Evolutionary conservation across 2,888 invertebrate genomes (phyloP).

Genomic region (Lapara coniferarum): DNA sequence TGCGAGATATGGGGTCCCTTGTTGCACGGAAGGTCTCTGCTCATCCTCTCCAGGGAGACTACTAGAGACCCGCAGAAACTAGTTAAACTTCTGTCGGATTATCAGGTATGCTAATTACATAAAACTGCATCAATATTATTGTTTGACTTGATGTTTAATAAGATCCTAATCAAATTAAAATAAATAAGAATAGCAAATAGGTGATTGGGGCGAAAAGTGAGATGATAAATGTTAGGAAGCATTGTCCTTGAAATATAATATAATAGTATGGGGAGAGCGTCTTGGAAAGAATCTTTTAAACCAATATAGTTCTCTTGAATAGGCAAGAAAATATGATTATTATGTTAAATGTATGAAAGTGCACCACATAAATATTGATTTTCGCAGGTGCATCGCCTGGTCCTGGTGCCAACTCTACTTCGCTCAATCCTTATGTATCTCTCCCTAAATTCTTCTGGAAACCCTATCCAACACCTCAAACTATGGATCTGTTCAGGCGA

Average conservation of each 20-base stretch:
- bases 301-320: no score
- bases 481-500: slow-evolving; percentile 96
- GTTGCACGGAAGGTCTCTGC: slow-evolving; percentile 86
- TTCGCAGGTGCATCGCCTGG: slow-evolving; percentile 88
- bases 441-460: slow-evolving; percentile 82
- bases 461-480: slow-evolving; percentile 84
- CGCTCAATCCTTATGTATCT: slow-evolving; percentile 90
- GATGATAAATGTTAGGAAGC: no score
- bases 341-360: no score
- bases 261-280: no score
- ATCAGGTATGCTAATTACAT: slow-evolving; percentile 81
- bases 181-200: neutral
- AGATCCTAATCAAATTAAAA: no score
- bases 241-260: no score
- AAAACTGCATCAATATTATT: neutral
- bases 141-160: neutral
- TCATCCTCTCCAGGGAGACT: slow-evolving; percentile 88
- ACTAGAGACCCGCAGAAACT: slow-evolving; percentile 92
- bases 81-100: slow-evolving; percentile 86
- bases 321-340: no score
- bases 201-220: no score
- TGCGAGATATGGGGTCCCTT: slow-evolving; percentile 95
- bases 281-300: no score
- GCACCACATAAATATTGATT: neutral
- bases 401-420: slow-evolving; percentile 92